phyloP scores from a whole-genome alignment of 2,797 vertebrate genomes.

The Leptatherina wallacei region DNA sequence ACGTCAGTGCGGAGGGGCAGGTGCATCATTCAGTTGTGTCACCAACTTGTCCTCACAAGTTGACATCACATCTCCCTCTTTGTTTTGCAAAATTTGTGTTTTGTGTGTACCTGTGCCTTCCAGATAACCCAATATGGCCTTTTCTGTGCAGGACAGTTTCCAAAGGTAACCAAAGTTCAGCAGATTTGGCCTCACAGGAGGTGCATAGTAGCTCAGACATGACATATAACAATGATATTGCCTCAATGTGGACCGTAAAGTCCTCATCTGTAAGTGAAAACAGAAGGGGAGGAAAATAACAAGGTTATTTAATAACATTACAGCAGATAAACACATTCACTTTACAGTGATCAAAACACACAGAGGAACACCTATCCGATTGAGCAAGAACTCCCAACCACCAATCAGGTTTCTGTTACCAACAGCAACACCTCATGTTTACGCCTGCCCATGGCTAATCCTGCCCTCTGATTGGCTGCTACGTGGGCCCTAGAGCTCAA shows the following conservation, averaged over 20 bases:
- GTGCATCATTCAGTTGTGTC: constrained; percentile 32
- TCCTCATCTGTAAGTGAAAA: constrained; percentile 44
- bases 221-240: constrained; percentile 8
- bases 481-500: constrained; percentile 18
- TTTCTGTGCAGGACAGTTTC: constrained; percentile 24
- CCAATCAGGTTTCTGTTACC: constrained; percentile 86
- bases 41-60: constrained; percentile 40
- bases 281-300: constrained; percentile 66
- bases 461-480: constrained; percentile 74
- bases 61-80: constrained; percentile 20
- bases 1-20: constrained; percentile 20
- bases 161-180: constrained; percentile 62
- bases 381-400: constrained; percentile 66
- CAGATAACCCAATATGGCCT: constrained; percentile 8
- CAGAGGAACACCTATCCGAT: constrained; percentile 69
- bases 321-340: constrained; percentile 75
- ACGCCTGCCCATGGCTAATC: constrained; percentile 59
- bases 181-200: constrained; percentile 2
- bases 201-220: constrained; percentile 20
- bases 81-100: constrained; percentile 18
- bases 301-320: constrained; percentile 77
- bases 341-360: constrained; percentile 74
- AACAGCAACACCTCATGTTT: constrained; percentile 82
- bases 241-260: constrained; percentile 1
- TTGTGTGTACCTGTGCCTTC: constrained; percentile 41